These are phyloP conservation scores for Mesochorus sp. DNA, from an alignment of 2,888 invertebrate genomes.

Conservation along the genomic window DNA sequence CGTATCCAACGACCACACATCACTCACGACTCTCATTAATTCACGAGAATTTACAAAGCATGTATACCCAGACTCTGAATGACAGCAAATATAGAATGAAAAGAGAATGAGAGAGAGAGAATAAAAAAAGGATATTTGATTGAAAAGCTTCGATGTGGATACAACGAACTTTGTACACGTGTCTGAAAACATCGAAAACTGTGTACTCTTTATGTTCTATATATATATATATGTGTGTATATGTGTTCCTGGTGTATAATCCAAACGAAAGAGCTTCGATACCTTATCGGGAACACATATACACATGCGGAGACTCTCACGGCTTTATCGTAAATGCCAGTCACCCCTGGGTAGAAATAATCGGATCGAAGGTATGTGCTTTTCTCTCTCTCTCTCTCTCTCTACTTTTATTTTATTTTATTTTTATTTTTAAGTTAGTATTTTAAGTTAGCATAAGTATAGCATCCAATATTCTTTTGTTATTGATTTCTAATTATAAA, in stretches of 20 bases:
- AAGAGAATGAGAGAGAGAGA: neutral
- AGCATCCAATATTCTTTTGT: neutral
- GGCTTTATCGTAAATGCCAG: slow-evolving; percentile 33
- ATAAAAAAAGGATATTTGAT: no score
- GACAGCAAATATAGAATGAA: no score
- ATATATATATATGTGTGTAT: no score
- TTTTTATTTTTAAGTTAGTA: no score
- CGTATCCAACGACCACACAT: no score
- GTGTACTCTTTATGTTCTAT: no score
- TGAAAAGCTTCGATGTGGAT: neutral
- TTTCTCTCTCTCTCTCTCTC: no score
- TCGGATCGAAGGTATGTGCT: slow-evolving; percentile 37
- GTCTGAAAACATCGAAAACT: neutral
- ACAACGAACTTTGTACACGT: neutral
- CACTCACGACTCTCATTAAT: no score
- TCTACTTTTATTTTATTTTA: slow-evolving; percentile 6
- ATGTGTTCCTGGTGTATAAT: neutral
- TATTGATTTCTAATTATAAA: neutral
- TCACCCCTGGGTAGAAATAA: slow-evolving; percentile 26
- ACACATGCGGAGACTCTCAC: slow-evolving; percentile 5
- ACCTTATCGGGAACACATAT: slow-evolving; percentile 24
- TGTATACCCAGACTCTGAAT: no score
- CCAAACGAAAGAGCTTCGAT: slow-evolving; percentile 5
- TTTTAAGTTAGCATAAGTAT: neutral
- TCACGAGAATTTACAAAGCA: no score